Percentiles rank a stretch among this genome's conserved stretches.
phyloP scores from a whole-genome alignment of 2,113 vertebrate species.

The Scophthalmus maximus region DNA sequence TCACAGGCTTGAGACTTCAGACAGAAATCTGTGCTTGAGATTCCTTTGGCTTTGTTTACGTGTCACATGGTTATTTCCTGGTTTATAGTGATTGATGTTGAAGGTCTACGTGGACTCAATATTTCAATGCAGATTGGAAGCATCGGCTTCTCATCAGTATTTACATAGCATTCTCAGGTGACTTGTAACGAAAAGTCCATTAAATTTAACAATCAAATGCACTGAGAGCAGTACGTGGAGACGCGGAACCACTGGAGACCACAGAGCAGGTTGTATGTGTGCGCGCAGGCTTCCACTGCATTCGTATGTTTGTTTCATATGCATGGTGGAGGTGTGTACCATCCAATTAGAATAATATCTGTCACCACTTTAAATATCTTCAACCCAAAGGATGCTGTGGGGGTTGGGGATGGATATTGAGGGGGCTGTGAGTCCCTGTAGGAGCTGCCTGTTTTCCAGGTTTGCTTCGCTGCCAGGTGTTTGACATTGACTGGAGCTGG shows the following conservation, averaged over 20 bases:
- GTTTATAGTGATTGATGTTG: conserved; percentile 63
- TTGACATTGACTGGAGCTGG: conserved; percentile 86
- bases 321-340: conserved; percentile 33
- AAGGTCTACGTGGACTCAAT: conserved; percentile 50
- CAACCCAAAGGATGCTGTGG: conserved; percentile 69
- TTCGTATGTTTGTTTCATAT: conserved; percentile 65
- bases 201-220: conserved; percentile 82
- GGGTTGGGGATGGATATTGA: conserved; percentile 25
- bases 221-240: conserved; percentile 73
- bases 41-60: conserved; percentile 58
- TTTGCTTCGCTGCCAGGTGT: conserved; percentile 88
- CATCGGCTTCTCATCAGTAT: conserved; percentile 50
- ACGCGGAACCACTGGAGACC: conserved; percentile 71
- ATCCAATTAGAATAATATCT: conserved; percentile 77
- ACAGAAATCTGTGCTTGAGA: conserved; percentile 56
- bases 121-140: conserved; percentile 63
- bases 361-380: conserved; percentile 82
- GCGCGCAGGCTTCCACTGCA: not conserved
- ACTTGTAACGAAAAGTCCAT: conserved; percentile 68
- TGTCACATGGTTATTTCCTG: conserved; percentile 56
- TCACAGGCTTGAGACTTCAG: conserved; percentile 38
- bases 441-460: conserved; percentile 83
- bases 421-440: conserved; percentile 71
- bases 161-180: conserved; percentile 68
- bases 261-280: conserved; percentile 42